These are phyloP conservation scores for Pardalotus punctatus DNA, from an alignment of 2,113 vertebrate genomes.

Conservation along the genomic window DNA sequence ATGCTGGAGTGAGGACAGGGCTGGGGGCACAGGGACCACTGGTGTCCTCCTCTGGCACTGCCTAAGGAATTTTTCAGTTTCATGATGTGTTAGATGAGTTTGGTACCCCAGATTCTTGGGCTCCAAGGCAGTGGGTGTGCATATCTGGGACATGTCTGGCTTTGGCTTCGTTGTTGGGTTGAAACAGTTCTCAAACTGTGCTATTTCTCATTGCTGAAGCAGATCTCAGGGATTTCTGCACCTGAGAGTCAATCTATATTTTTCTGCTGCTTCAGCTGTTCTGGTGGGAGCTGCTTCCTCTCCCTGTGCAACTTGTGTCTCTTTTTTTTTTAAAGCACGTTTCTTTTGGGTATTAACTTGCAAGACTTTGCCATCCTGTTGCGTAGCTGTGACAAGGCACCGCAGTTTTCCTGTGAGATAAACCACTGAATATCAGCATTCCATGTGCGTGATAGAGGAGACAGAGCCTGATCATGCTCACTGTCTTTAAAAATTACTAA, in stretches of 20 bases:
- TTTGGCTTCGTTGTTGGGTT: neutral
- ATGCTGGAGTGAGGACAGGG: fast-evolving
- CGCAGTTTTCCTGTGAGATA: neutral
- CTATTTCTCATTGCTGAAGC: neutral
- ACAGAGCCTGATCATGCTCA: neutral
- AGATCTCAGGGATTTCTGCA: neutral
- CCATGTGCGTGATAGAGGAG: neutral
- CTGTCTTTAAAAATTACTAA: neutral
- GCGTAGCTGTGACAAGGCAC: neutral
- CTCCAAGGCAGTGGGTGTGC: neutral
- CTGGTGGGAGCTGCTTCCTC: neutral
- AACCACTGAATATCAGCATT: neutral
- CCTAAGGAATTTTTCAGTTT: neutral
- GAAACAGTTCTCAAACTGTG: neutral
- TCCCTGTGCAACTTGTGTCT: neutral
- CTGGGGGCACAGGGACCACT: neutral
- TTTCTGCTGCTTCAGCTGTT: neutral
- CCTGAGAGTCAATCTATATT: neutral
- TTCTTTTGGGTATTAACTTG: neutral
- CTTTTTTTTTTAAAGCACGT: neutral
- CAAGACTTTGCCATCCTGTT: neutral
- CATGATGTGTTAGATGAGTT: neutral
- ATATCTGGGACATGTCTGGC: neutral
- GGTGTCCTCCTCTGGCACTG: neutral
- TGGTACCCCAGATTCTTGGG: neutral